Conservation (phyloP, 2,888 invertebrate species). For the Alviniconcha strummeri region DNA sequence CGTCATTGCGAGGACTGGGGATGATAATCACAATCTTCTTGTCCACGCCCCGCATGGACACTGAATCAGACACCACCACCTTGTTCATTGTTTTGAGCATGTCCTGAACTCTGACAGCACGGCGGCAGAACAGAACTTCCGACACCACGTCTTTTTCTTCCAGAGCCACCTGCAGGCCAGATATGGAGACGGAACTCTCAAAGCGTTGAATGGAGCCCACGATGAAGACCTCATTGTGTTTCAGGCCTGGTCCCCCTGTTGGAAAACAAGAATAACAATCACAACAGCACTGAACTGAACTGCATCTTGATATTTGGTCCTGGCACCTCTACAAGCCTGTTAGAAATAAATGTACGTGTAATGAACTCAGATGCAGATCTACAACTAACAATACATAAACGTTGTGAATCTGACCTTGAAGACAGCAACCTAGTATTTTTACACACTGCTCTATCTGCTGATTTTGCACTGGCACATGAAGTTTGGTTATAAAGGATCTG, state of each 20-base stretch:
- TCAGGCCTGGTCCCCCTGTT: slow-evolving; percentile 12
- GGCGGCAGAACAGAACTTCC: slow-evolving; percentile 24
- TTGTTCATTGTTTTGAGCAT: slow-evolving; percentile 32
- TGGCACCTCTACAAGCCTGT: too few relatives aligned
- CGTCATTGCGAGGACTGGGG: slow-evolving; percentile 3
- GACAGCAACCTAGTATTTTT: too few relatives aligned
- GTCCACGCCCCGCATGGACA: slow-evolving; percentile 30
- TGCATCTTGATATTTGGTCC: too few relatives aligned
- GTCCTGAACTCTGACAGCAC: slow-evolving; percentile 34
- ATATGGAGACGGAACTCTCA: slow-evolving; percentile 10
- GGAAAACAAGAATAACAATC: neutral
- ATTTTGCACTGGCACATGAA: too few relatives aligned
- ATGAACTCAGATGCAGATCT: too few relatives aligned
- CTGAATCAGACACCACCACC: slow-evolving; percentile 34
- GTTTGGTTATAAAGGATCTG: too few relatives aligned
- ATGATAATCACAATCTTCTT: slow-evolving; percentile 22
- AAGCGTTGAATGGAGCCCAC: slow-evolving; percentile 9
- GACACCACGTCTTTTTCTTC: slow-evolving; percentile 26
- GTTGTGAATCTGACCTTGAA: too few relatives aligned
- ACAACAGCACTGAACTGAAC: neutral
- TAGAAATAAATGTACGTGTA: too few relatives aligned
- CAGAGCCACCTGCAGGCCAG: slow-evolving; percentile 4
- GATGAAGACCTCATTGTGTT: slow-evolving; percentile 16
- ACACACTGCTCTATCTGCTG: too few relatives aligned
- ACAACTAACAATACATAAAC: too few relatives aligned